phyloP scores from a whole-genome alignment of 2,113 vertebrate species.

The Tichodroma muraria region DNA sequence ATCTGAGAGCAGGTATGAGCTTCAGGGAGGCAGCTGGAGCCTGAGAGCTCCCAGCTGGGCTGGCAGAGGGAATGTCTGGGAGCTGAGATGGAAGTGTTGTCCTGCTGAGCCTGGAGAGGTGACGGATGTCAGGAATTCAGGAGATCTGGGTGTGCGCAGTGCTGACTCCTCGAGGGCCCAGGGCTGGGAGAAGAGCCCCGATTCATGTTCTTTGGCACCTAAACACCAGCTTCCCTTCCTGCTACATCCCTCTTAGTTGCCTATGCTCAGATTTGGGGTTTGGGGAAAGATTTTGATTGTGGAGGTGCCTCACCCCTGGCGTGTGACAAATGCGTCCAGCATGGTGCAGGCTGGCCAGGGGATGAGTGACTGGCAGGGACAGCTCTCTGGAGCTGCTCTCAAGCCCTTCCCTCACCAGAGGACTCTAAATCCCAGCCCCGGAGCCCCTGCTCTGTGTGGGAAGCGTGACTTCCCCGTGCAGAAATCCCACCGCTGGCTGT shows the following conservation, averaged over 20 bases:
- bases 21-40: neutral
- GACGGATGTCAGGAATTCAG: accelerated
- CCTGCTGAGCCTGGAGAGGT: neutral
- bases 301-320: neutral
- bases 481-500: neutral
- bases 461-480: accelerated
- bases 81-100: accelerated
- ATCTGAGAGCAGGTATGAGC: neutral
- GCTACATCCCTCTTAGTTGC: accelerated
- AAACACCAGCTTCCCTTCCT: neutral
- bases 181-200: neutral
- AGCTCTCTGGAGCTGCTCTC: neutral
- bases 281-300: neutral
- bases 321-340: accelerated
- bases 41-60: neutral
- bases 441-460: neutral
- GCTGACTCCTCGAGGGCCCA: accelerated
- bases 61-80: neutral
- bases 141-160: accelerated
- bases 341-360: neutral
- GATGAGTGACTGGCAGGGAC: neutral
- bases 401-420: neutral
- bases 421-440: neutral
- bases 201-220: accelerated
- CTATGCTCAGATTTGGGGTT: neutral